Evolutionary conservation across 1,140 invertebrate genomes (phyloP), one percentile per base, ranked within the genome.

Genomic region (Penaeus vannamei): DNA sequence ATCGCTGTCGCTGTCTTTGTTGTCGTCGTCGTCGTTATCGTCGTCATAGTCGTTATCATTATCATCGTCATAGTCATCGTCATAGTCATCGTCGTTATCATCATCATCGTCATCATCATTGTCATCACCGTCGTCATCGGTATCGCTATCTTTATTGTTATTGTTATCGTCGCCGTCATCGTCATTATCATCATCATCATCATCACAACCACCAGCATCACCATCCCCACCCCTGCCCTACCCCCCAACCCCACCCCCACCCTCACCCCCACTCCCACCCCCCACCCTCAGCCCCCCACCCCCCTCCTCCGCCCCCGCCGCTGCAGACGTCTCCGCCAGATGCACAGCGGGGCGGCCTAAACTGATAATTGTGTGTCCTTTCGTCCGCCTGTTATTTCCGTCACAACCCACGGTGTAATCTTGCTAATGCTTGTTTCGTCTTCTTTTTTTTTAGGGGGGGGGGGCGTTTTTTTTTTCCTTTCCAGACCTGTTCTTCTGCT

Each of bases 381-480:
- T 36, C 64, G n/a, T 64, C 84, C 66, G 53, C 60, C 84, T 29
- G 84, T 42, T 85, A 85, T 85, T 85, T 85, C 84, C 84, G 84
- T 53, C 66, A 8, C 36, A 26, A 36, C 3, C 3, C 29, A n/a
- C 5, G 12, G 79, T 36, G 79, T 81, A 59, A 81, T 81, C 79
- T 81, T 53, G 79, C 46, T 81, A 81, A 81, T 81, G 79, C 46
- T 53, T 59, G 46, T 81, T 46, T 81, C 79, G n/a, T 59, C n/a
- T 59, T n/a, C 10, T n/a, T 17, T 53, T 53, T 53, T n/a, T n/a
- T 46, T n/a, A n/a, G n/a, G n/a, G n/a, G n/a, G n/a, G n/a, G n/a
- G n/a, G n/a, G n/a, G n/a, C 36, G 12, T 80, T n/a, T 53, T n/a
- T 53, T 26, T 53, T 29, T 26, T 26, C 19, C 72, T n/a, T 60